phyloP scores from a whole-genome alignment of 2,888 invertebrate species.

The Calliopum simillimum region DNA sequence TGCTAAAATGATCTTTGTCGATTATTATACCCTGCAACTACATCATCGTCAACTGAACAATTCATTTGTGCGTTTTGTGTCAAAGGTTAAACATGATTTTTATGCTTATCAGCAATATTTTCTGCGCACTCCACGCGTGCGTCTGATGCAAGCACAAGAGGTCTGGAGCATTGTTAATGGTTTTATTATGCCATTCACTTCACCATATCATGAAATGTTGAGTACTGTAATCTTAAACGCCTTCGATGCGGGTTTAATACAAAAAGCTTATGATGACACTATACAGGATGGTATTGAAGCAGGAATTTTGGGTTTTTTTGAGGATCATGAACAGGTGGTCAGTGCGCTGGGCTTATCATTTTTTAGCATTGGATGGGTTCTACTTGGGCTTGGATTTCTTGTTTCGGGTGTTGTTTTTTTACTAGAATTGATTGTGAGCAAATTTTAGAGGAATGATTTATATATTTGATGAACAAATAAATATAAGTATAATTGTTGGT shows the following conservation, averaged over 20 bases:
- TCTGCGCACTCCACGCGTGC: constrained; percentile 28
- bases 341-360: neutral
- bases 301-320: neutral
- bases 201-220: neutral
- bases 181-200: constrained; percentile 2
- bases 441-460: too few species aligned
- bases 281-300: too few species aligned
- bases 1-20: too few species aligned
- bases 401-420: neutral
- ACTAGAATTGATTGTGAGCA: too few species aligned
- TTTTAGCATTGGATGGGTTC: neutral
- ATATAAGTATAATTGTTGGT: too few species aligned
- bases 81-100: constrained; percentile 26
- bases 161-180: constrained; percentile 1
- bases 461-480: too few species aligned
- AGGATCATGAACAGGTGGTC: neutral
- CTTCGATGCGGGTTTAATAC: neutral
- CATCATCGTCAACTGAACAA: constrained; percentile 36
- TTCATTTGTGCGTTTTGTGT: constrained; percentile 31
- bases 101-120: too few species aligned
- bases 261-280: neutral
- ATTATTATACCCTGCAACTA: constrained; percentile 7
- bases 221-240: neutral
- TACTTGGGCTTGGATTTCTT: neutral
- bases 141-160: neutral